Base-by-base conservation (phyloP, 2,797 vertebrate species). In the Nyctibius grandis region DNA sequence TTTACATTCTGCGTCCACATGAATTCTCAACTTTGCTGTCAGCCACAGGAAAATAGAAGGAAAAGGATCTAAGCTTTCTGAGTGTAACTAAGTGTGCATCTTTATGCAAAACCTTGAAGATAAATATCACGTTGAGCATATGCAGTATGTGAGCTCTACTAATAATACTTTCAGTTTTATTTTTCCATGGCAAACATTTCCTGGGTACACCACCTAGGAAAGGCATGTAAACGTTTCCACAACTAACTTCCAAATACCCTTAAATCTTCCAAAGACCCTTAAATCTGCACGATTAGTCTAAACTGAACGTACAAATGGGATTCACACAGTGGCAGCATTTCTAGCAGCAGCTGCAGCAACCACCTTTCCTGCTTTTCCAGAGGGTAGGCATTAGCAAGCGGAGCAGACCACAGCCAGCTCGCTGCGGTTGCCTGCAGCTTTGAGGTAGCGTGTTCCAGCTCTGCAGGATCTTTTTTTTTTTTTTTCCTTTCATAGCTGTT, bases 281-380 rank as follows among this genome's bases (percentile, higher is more conserved):
- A 47, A 79, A 79, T 51, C 53, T 21, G 44, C 51, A 34, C 1
- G 0, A 59, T 72, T 38, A 63, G 29, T 38, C 78, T 74, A 31
- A 68, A 38, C 28, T 5, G 40, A 53, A 26, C 2, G 45, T 45
- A 61, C 51, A 91, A 93, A 82, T 17, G 34, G 31, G 57, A 64
- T 90, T 81, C 78, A 54, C 25, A 77, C n/a, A 19, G 75, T 38
- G 50, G 79, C 65, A 94, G 64, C 31, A 53, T 80, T 95, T 96
- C 86, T 25, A 95, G 92, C 68, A 95, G 86, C 85, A 88, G 77
- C 78, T 31, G 81, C 77, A 64, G 44, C 75, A 78, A 38, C 6
- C 53, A 64, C 93, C 68, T 29, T 87, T 67, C 86, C 91, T 75
- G 56, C 72, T 72, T 93, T 93, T 93, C 88, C 92, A 89, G 85